Base-by-base conservation (phyloP, 2,888 invertebrate species). In the Drosophila longiperda region DNA sequence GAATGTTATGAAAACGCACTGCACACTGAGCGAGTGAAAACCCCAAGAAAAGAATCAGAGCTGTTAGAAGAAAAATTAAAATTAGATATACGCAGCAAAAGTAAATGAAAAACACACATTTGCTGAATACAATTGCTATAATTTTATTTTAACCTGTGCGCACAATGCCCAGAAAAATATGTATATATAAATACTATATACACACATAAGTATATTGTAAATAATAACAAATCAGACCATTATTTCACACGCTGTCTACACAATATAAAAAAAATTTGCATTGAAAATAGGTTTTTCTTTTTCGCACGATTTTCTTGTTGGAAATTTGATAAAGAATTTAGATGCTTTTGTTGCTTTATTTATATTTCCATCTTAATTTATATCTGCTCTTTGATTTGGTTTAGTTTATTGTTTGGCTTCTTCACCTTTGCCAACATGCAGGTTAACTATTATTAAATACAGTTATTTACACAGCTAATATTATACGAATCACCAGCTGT, bases 161-260 rank as follows among this genome's bases (percentile, higher is more conserved):
- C 17, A 9, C 29, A 26, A 59, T 38, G 23, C 23, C 45, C 23
- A 45, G 12, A 29, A 11, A 29, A 17, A n/a, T 11, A 15, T 36
- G 15, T 6, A 1, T 34, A 50, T 20, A 23, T 17, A 42, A 42
- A 57, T 29, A 11, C 23, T 11, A 49, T 29, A 49, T 26, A 57
- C 38, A 40, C 15, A 38, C 40, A 12, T 38, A 57, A 17, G 15
- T 61, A 33, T n/a, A 33, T 29, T 36, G 49, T 29, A 57, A 38
- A 29, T 40, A 32, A 15, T 55, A 63, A 32, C 12, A 42, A 63
- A 58, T 42, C 11, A 17, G 38, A 63, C 32, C 38, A 53, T 23
- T 48, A 40, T 69, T 75, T 74, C 71, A 71, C 60, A 74, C 75
- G 59, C 59, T 63, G 50, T 2, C 50, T 48, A 26, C 55, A 55